Evolutionary conservation across 1,140 invertebrate genomes (phyloP), one percentile per base, ranked within the genome.

Genomic region (Orius laevigatus): DNA sequence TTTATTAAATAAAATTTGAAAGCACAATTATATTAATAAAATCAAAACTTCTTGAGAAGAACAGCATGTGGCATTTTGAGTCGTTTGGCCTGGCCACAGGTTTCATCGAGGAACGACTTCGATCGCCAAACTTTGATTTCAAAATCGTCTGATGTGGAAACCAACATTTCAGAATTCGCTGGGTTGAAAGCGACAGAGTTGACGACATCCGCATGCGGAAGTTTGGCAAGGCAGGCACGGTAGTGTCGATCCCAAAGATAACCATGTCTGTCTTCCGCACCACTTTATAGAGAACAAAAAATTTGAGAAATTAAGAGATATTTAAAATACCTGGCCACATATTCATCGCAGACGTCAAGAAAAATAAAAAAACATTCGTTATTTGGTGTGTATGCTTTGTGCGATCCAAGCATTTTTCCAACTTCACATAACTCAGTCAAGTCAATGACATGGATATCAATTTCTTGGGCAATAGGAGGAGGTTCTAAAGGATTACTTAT

Each of bases 281-380:
- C 87, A 66, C 85, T 85, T 59, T 36, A 69, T 5, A 12, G 36
- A 38, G 15, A n/a, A 4, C 3, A 38, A 38, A 38, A n/a, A 16
- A 16, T 38, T 38, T 38, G 3, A 38, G 36, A 10, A 38, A 34
- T n/a, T 8, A 8, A 34, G n/a, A 16, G n/a, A 10, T n/a, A 3
- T 38, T 34, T 15, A 48, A 9, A 12, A 67, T 67, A 84, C 82
- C 82, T 89, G 31, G 84, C 84, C 6, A 91, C 82, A 67, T 85
- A 90, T 62, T 86, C 74, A 52, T 87, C 71, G 57, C 77, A 82
- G 4, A 89, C 84, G 65, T 90, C 84, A 12, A 90, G 67, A 63
- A 89, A 90, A 56, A 90, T 87, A 56, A 89, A 89, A 63, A 88
- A 90, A 57, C 85, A 90, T 62, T 89, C 84, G 48, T 84, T 83